Conservation (phyloP, 2,888 invertebrate genomes). For the Agrotis clavis region DNA sequence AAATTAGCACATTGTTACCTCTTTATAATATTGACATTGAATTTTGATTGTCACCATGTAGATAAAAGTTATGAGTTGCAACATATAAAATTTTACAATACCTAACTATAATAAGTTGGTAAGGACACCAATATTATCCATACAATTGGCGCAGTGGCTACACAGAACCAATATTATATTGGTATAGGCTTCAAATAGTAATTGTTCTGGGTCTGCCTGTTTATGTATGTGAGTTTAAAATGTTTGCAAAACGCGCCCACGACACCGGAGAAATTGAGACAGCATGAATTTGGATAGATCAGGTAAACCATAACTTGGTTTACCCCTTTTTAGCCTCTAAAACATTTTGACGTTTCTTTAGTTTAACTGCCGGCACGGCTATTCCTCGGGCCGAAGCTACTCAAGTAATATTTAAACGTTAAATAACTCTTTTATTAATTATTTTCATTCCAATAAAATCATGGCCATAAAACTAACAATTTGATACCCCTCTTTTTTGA, state of each 20-base stretch:
- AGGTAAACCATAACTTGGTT: not conserved
- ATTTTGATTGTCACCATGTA: slow-evolving; percentile 2
- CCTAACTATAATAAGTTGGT: not conserved
- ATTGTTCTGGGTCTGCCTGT: too few relatives aligned
- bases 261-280: too few relatives aligned
- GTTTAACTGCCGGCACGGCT: not conserved
- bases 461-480: not conserved
- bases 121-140: too few relatives aligned
- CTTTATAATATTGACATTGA: slow-evolving; percentile 17
- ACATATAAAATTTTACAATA: not conserved
- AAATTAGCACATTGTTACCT: slow-evolving; percentile 24
- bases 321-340: not conserved
- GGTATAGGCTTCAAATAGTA: too few relatives aligned
- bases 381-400: not conserved
- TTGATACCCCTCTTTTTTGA: not conserved
- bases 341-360: not conserved
- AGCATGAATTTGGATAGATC: too few relatives aligned
- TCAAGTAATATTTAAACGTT: not conserved
- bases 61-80: not conserved
- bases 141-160: too few relatives aligned
- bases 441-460: not conserved
- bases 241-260: too few relatives aligned
- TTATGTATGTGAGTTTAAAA: too few relatives aligned
- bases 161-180: too few relatives aligned
- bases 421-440: not conserved